Conservation (phyloP, 1,140 invertebrate species). For the Drosophila rhopaloa region DNA sequence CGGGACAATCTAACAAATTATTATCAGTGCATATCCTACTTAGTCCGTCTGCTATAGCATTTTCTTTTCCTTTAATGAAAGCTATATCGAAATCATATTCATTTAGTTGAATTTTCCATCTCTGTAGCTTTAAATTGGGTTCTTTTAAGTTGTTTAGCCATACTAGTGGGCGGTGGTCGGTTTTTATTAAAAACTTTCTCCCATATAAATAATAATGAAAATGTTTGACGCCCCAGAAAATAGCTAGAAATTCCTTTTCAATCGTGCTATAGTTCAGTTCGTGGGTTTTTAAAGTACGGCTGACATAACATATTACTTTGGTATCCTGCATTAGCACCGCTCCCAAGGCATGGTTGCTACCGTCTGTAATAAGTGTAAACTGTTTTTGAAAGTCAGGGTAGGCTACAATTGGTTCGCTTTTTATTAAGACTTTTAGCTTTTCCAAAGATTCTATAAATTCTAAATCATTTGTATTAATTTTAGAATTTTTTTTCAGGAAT, state of each 20-base stretch:
- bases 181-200: conserved; percentile 2
- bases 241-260: not conserved
- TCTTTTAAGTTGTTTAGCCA: conserved; percentile 1
- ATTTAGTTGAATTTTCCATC: no score
- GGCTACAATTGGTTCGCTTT: not conserved
- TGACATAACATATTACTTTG: conserved; percentile 8
- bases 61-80: conserved; percentile 11
- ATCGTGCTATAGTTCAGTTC: not conserved
- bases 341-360: conserved; percentile 8
- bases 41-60: conserved; percentile 4
- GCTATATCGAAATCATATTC: no score
- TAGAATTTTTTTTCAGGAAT: not conserved
- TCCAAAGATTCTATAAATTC: not conserved
- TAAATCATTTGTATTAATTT: not conserved
- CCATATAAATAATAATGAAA: not conserved
- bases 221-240: no score
- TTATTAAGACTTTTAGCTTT: not conserved
- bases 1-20: not conserved
- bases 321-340: conserved; percentile 9
- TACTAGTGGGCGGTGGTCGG: conserved; percentile 6
- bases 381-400: no score
- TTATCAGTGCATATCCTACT: conserved; percentile 2
- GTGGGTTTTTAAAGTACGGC: conserved; percentile 6
- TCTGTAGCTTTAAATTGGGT: no score
- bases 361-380: conserved; percentile 6